Evolutionary conservation across 1,140 invertebrate species (phyloP), one percentile per base, ranked within the genome.

Genomic region (Ditylenchus dipsaci): DNA sequence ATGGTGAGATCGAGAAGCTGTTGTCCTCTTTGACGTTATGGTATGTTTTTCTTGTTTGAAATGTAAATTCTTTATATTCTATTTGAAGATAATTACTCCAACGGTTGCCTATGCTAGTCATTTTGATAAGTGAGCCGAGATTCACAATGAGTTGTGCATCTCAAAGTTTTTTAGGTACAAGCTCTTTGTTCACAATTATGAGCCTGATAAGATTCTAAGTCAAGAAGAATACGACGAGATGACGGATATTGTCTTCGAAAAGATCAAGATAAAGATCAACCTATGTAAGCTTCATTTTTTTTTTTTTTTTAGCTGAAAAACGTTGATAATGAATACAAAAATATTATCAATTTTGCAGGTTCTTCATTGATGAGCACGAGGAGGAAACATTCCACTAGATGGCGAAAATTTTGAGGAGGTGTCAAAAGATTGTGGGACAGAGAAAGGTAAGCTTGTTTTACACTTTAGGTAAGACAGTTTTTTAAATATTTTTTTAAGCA

Each of bases 101-200:
- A 96, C 93, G 0, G 89, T 94, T 76, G 89, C 91, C 9, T 96
- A 95, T 79, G 90, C 90, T 71, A 89, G 89, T 17, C 92, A 96
- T 83, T 95, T 93, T 85, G 92, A 95, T 77, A 91, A 89, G 91
- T 92, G 84, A 74, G 83, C 30, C 26, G 9, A 9, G n/a, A n/a
- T n/a, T n/a, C n/a, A n/a, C n/a, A n/a, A n/a, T n/a, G n/a, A n/a
- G n/a, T n/a, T n/a, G n/a, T n/a, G n/a, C n/a, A n/a, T n/a, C n/a
- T n/a, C n/a, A 45, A 53, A n/a, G 1, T 21, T 27, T 30, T 66
- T 70, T 49, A 71, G 75, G n/a, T 76, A 75, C 61, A 79, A 65
- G 57, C 23, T 45, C 0, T 76, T 76, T 43, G 72, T 76, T 9
- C 38, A 67, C 26, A 53, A 15, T 27, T 38, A 75, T 1, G 75